Evolutionary conservation across 1,140 invertebrate species (phyloP).

Genomic region (Bombus superbus): DNA sequence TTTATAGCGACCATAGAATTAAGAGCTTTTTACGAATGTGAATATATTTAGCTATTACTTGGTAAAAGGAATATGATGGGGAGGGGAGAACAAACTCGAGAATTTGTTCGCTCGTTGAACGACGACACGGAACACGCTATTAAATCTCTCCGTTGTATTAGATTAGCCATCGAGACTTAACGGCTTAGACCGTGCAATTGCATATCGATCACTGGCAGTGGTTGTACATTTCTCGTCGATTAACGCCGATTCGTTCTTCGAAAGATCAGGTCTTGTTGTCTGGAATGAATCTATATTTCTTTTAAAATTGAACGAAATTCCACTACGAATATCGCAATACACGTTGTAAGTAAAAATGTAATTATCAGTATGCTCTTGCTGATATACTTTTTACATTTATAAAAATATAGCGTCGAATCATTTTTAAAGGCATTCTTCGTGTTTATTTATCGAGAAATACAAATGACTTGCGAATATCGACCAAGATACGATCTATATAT

Average conservation of each 20-base stretch:
- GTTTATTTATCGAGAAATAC: background rate
- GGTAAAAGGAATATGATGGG: background rate
- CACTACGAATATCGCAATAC: background rate
- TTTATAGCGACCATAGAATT: constrained; percentile 64
- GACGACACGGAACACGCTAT: background rate
- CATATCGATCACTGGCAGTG: constrained; percentile 54
- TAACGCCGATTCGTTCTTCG: background rate
- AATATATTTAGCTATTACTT: constrained; percentile 41
- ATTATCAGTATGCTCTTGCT: constrained; percentile 22
- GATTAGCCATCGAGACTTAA: constrained; percentile 3
- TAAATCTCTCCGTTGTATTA: background rate
- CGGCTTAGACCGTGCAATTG: constrained; percentile 36
- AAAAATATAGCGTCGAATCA: constrained; percentile 8
- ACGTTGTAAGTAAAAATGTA: background rate
- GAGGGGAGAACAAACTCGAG: background rate
- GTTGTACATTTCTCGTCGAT: constrained; percentile 48
- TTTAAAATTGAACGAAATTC: constrained; percentile 3
- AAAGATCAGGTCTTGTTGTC: background rate
- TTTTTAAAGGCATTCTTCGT: background rate
- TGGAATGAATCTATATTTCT: background rate
- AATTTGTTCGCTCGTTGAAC: background rate
- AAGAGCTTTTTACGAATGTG: constrained; percentile 59
- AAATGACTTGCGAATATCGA: background rate
- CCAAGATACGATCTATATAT: background rate
- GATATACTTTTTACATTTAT: constrained; percentile 54